Base-by-base conservation (phyloP, 2,797 vertebrate species). In the Gobio occitaniae region DNA sequence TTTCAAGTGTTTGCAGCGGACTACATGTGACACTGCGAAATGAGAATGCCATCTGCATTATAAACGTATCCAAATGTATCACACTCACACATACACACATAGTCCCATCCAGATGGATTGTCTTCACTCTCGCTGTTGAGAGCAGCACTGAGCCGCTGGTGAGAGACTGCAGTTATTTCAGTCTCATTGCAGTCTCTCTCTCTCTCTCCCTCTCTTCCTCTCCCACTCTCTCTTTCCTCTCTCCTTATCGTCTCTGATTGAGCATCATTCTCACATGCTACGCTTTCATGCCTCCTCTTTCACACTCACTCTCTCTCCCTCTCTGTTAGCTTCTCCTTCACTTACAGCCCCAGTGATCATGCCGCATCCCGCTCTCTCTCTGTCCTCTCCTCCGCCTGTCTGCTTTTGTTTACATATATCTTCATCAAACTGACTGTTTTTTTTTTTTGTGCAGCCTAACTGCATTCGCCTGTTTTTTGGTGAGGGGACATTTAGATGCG, bases 111-210 rank as follows among this genome's bases (percentile, higher is more conserved):
- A 87, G 75, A 88, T 83, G 75, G 79, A 88, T 88, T 83, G 82
- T 82, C 87, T 41, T 86, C 81, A 77, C 86, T 87, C 61, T 79
- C 54, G 41, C 83, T 83, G 86, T 85, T 12, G 52, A 83, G 52
- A n/a, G 36, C 75, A 84, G 54, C 84, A 59, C 83, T 92, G 89
- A 89, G 86, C 86, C 89, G 88, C 90, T 89, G 89, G 90, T 92
- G 90, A 92, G 68, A 91, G 92, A 91, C 92, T 92, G 93, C 93
- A 93, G 94, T 90, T 94, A 92, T 91, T 90, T 87, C 87, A 93
- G 91, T 87, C 91, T 87, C 89, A 50, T 68, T 86, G 81, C 81
- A 79, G 82, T 65, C 78, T 85, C 78, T 92, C 91, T 91, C 85
- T 92, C 77, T 84, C 78, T 92, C 91, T 90, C 84, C 92, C 66